Base-by-base conservation (phyloP, 1,140 invertebrate species). In the Manduca sexta region DNA sequence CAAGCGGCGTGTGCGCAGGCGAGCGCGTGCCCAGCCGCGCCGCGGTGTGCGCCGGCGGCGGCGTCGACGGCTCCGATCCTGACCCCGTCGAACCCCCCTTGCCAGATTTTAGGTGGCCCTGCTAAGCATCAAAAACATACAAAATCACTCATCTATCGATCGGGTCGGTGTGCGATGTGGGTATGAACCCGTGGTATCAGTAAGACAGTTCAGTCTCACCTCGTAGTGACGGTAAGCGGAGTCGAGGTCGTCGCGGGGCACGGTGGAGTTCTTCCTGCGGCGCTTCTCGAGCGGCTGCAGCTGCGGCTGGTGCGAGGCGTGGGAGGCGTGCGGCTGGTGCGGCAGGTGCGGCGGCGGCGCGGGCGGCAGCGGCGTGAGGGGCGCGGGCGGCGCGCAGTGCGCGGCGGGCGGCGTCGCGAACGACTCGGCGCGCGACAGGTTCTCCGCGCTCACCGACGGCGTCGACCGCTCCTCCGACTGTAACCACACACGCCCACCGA, bases 1-100 rank as follows among this genome's bases (percentile, higher is more conserved):
- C 60, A 55, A 37, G 74, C 62, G 74, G 71, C n/a, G n/a, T n/a
- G n/a, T n/a, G n/a, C n/a, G n/a, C n/a, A n/a, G n/a, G n/a, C 57
- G 74, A 73, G 46, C 73, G 73, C 37, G 65, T 55, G 17, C 59
- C 49, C n/a, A 52, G 45, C 45, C 42, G 44, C 70, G 56, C 53
- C 47, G 65, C 53, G 42, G 74, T 67, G 67, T 86, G 84, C 52
- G 81, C 81, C 35, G 80, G 84, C 52, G 84, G 81, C 53, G 83
- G 83, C 49, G 81, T 78, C 41, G 76, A 82, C 77, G 90, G 90
- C 77, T 91, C 91, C 70, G 89, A 89, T 5, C 80, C 80, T 1
- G 77, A 81, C 11, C 77, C 80, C 45, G 75, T 92, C 64, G 89
- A 89, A 74, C 91, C 92, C 79, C 91, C 86, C 89, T 92, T 92